These are phyloP conservation scores for Xenus cinereus DNA, from an alignment of 2,113 vertebrate genomes.

Conservation along the genomic window DNA sequence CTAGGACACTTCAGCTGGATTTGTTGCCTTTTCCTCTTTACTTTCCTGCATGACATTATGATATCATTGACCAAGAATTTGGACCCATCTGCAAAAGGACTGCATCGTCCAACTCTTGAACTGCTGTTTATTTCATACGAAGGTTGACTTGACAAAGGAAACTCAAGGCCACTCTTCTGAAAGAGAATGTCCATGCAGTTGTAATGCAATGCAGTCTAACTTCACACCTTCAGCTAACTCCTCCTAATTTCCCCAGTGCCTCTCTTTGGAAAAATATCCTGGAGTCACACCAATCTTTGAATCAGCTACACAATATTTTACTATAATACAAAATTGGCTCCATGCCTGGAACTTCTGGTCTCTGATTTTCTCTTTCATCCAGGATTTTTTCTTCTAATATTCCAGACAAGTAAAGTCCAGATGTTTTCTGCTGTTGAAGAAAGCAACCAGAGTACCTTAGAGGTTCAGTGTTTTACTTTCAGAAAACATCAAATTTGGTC, in stretches of 20 bases:
- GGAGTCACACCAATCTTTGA: neutral
- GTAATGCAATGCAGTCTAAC: neutral
- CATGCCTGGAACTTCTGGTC: slow-evolving; percentile 21
- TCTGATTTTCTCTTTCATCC: slow-evolving; percentile 22
- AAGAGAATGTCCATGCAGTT: neutral
- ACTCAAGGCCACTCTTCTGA: neutral
- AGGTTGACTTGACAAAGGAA: neutral
- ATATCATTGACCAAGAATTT: neutral
- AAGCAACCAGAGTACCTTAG: neutral
- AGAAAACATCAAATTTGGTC: neutral
- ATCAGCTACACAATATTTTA: neutral
- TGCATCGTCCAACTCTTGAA: neutral
- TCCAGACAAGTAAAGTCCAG: slow-evolving; percentile 9
- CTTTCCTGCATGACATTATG: neutral
- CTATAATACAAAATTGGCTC: neutral
- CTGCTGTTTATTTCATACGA: neutral
- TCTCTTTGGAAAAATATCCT: neutral
- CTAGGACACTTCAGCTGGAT: neutral
- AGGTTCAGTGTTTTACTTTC: neutral
- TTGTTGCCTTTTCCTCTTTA: neutral
- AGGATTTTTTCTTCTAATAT: neutral
- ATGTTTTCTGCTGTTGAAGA: slow-evolving; percentile 14
- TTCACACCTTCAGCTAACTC: slow-evolving; percentile 28
- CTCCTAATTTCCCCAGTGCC: slow-evolving; percentile 21
- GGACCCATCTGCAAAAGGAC: neutral